Base-by-base conservation (phyloP, 2,888 invertebrate species). In the Synergus laeviventris region DNA sequence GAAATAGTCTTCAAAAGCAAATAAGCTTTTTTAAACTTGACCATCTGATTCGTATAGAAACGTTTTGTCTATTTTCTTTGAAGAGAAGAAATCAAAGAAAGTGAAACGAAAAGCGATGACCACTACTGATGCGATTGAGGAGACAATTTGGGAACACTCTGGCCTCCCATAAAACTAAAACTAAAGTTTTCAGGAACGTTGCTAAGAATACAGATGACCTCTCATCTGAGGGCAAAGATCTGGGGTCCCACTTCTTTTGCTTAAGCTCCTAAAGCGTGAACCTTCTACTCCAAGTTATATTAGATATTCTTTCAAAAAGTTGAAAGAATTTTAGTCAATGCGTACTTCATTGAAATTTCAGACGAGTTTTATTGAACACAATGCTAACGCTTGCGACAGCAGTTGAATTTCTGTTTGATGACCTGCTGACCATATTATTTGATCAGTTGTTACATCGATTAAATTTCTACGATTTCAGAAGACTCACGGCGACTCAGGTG, bases 191-290 rank as follows among this genome's bases (percentile, higher is more conserved):
- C 79, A 83, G 81, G 82, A 80, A 79, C 83, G 82, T 76, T 81
- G 78, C 82, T 79, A 83, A 84, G 87, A 87, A 89, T 86, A 86
- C 85, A 82, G 86, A 88, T 88, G 86, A 85, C 84, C 84, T 83
- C 86, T 82, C 83, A 83, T 84, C 84, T 84, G 81, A 81, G 66
- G 66, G 45, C 45, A 42, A 31, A 14, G 45, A 66, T 66, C 45
- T 66, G 45, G 45, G 45, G 45, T 31, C 16, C 16, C 64, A 66
- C 45, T 66, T 66, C 64, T 45, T 66, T 39, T 64, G 21, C 64
- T 42, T 24, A 45, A 66, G 21, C 42, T 42, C 24, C 24, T 66
- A 21, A 64, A 42, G 42, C 42, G 64, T 45, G 21, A 66, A n/a
- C 45, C 45, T 66, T 45, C 31, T 16, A 66, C 24, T 66, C 9